Evolutionary conservation across 1,140 invertebrate species (phyloP).

Genomic region (Dendrolimus kikuchii): DNA sequence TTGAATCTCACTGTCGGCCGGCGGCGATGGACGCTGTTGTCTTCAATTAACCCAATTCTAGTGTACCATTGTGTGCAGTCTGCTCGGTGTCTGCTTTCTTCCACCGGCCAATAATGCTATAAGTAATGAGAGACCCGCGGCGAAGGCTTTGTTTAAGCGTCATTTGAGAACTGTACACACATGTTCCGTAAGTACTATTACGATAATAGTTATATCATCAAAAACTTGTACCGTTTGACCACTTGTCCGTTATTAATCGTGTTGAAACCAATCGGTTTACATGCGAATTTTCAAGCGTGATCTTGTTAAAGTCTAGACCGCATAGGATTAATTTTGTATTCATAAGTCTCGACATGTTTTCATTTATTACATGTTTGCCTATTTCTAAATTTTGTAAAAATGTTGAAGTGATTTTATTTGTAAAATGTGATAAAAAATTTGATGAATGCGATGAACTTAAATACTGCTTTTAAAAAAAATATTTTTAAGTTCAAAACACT

Average conservation of each 20-base stretch:
- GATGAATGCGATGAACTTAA: too few species aligned
- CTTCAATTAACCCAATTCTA: conserved; percentile 63
- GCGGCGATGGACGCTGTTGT: conserved; percentile 46
- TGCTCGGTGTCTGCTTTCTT: conserved; percentile 62
- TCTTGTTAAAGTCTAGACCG: too few species aligned
- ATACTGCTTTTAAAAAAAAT: too few species aligned
- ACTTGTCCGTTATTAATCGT: background rate
- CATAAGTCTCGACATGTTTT: too few species aligned
- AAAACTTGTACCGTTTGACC: conserved; percentile 3
- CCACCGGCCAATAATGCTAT: conserved; percentile 43
- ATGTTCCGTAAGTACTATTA: conserved; percentile 40
- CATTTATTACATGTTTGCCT: too few species aligned
- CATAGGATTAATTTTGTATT: too few species aligned
- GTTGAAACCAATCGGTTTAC: too few species aligned
- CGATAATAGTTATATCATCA: conserved; percentile 16
- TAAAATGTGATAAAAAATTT: too few species aligned
- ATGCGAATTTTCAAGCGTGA: too few species aligned
- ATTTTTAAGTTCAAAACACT: too few species aligned
- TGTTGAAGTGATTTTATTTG: too few species aligned
- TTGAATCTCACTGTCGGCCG: conserved; percentile 38
- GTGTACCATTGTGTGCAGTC: conserved; percentile 50
- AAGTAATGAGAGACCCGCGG: conserved; percentile 41
- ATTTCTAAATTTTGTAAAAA: too few species aligned
- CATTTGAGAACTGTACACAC: conserved; percentile 42
- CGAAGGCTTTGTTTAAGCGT: conserved; percentile 33